Conservation (phyloP, 1,140 invertebrate species). For the Drosophila pseudoananassae region DNA sequence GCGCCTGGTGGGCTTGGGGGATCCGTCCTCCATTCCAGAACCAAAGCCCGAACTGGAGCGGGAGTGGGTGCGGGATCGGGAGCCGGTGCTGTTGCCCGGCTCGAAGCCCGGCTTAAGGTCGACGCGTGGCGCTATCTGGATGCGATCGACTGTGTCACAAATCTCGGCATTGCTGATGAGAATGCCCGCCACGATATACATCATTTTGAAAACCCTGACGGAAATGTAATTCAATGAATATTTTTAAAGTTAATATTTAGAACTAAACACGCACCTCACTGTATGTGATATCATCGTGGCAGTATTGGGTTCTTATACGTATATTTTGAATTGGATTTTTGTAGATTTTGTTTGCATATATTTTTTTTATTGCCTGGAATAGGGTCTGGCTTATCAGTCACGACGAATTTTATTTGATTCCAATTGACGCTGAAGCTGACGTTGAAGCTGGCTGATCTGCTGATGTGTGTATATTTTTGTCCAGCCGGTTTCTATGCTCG, state of each 20-base stretch:
- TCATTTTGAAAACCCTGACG: conserved; percentile 72
- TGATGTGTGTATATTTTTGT: conserved; percentile 29
- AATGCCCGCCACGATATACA: conserved; percentile 81
- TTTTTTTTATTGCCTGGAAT: conserved; percentile 22
- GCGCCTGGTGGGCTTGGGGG: not conserved
- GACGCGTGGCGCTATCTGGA: conserved; percentile 80
- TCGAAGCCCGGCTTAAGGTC: conserved; percentile 62
- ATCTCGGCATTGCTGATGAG: conserved; percentile 81
- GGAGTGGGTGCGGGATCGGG: conserved; percentile 33
- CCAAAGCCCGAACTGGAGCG: conserved; percentile 23
- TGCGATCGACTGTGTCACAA: conserved; percentile 79
- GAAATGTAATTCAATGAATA: not conserved
- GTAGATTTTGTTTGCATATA: not conserved
- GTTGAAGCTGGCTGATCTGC: conserved; percentile 19
- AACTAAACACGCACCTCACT: conserved; percentile 62
- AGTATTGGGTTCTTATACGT: conserved; percentile 7
- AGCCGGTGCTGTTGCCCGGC: conserved; percentile 7
- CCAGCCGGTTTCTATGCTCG: conserved; percentile 49
- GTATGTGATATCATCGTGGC: conserved; percentile 78
- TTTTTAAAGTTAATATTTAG: not conserved
- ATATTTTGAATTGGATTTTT: not conserved
- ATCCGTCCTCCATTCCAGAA: conserved; percentile 20
- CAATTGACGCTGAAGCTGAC: not conserved
- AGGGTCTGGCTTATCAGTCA: conserved; percentile 29
- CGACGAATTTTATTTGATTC: conserved; percentile 34